These are phyloP conservation scores for Laticauda laticaudata DNA, from an alignment of 2,113 vertebrate species.

Conservation along the genomic window DNA sequence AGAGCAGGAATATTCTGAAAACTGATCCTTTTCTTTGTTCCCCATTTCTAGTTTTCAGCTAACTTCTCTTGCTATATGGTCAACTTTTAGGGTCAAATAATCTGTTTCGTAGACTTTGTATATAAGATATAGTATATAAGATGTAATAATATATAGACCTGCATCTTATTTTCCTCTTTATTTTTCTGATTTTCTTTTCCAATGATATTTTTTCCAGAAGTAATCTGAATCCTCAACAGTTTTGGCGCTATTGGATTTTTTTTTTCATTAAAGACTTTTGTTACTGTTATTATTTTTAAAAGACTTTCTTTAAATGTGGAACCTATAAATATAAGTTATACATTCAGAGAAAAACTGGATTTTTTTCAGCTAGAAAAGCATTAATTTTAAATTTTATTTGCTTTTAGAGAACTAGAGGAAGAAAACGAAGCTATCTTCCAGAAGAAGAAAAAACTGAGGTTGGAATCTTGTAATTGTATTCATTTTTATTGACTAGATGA, in stretches of 20 bases:
- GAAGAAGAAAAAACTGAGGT: conserved; percentile 95
- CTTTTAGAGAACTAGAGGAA: conserved; percentile 92
- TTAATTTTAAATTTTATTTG: conserved; percentile 57
- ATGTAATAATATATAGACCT: background rate
- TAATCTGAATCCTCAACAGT: background rate
- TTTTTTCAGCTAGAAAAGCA: background rate
- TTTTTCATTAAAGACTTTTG: background rate
- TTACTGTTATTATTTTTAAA: background rate
- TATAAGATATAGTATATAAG: background rate
- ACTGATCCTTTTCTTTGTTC: background rate
- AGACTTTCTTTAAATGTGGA: too few relatives aligned
- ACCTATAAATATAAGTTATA: background rate
- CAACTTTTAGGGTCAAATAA: background rate
- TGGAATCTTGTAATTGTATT: conserved; percentile 62
- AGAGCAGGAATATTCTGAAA: background rate
- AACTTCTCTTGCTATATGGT: background rate
- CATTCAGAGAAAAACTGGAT: background rate
- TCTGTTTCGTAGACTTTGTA: background rate
- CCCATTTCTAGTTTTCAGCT: background rate
- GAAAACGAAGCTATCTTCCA: conserved; percentile 88
- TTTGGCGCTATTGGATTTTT: background rate
- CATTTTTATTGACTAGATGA: conserved; percentile 35
- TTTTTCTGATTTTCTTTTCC: background rate
- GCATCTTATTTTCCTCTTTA: background rate
- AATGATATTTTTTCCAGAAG: background rate